These are phyloP conservation scores for Mesoclemmys tuberculata DNA, from an alignment of 2,113 vertebrate species.

Conservation along the genomic window DNA sequence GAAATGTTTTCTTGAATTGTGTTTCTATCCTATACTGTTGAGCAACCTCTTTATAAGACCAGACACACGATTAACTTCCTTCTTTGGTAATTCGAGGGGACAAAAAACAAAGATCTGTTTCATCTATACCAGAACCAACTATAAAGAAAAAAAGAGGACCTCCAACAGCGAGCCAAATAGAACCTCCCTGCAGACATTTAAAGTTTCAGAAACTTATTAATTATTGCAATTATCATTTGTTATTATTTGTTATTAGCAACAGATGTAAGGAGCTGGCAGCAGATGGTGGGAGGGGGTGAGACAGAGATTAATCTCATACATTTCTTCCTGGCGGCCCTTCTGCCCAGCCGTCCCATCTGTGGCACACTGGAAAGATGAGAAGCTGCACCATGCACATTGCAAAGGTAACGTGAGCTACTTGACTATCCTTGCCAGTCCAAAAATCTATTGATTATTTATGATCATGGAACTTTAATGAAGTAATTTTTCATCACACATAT, in stretches of 20 bases:
- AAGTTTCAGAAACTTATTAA: conserved; percentile 37
- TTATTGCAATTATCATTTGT: conserved; percentile 62
- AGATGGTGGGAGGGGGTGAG: conserved; percentile 56
- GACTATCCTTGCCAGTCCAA: background rate
- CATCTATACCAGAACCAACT: background rate
- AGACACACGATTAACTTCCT: rapidly evolving
- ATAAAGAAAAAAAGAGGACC: background rate
- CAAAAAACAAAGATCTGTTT: background rate
- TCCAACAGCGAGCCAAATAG: background rate
- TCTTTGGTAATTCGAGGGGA: background rate
- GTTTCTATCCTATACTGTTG: background rate
- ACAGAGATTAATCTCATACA: conserved; percentile 62
- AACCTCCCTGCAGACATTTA: background rate
- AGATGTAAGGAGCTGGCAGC: conserved; percentile 52
- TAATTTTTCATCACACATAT: background rate
- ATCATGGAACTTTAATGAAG: background rate
- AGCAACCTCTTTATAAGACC: background rate
- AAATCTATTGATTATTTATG: background rate
- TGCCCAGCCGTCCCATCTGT: conserved; percentile 66
- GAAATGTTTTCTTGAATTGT: background rate
- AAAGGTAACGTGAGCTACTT: conserved; percentile 9
- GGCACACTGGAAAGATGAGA: conserved; percentile 19
- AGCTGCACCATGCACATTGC: background rate
- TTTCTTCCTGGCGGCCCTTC: conserved; percentile 58
- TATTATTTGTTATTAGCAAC: conserved; percentile 67